These are phyloP conservation scores for Drosophila ercepeae DNA, from an alignment of 1,140 invertebrate genomes.

Conservation along the genomic window DNA sequence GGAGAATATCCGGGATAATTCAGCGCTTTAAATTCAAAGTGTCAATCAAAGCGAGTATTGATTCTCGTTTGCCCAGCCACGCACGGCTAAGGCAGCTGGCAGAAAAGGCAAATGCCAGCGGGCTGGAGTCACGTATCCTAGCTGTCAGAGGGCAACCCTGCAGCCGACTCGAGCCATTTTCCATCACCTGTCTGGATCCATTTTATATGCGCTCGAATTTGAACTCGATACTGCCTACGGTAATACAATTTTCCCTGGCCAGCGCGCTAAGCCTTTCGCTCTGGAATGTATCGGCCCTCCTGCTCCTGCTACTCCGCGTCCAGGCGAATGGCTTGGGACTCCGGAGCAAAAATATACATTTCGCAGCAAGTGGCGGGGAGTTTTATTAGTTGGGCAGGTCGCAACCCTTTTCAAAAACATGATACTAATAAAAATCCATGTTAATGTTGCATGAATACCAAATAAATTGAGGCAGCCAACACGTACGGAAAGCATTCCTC, in stretches of 20 bases:
- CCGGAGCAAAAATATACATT: constrained; percentile 1
- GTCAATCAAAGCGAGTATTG: constrained; percentile 74
- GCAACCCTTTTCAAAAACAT: constrained; percentile 80
- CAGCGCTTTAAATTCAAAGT: constrained; percentile 69
- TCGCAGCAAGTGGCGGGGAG: constrained; percentile 19
- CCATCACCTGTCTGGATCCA: constrained; percentile 61
- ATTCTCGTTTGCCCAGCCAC: constrained; percentile 51
- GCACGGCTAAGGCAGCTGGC: constrained; percentile 30
- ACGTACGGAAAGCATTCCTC: constrained; percentile 41
- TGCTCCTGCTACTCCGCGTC: neutral
- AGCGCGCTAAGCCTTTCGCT: constrained; percentile 46
- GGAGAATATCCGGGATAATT: constrained; percentile 23
- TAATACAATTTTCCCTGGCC: constrained; percentile 65
- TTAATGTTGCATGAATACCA: constrained; percentile 82
- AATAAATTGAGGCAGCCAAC: constrained; percentile 80
- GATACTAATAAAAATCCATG: constrained; percentile 82
- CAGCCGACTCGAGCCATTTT: constrained; percentile 46
- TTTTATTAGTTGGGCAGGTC: constrained; percentile 52
- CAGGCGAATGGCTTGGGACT: constrained; percentile 19
- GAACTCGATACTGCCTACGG: constrained; percentile 40
- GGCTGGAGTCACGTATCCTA: constrained; percentile 70
- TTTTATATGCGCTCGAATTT: constrained; percentile 11
- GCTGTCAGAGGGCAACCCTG: constrained; percentile 44
- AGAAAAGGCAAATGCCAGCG: constrained; percentile 22
- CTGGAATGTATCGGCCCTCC: constrained; percentile 14